These are phyloP conservation scores for Phyllotis vaccarum DNA, from an alignment of 2,797 vertebrate species.

Conservation along the genomic window DNA sequence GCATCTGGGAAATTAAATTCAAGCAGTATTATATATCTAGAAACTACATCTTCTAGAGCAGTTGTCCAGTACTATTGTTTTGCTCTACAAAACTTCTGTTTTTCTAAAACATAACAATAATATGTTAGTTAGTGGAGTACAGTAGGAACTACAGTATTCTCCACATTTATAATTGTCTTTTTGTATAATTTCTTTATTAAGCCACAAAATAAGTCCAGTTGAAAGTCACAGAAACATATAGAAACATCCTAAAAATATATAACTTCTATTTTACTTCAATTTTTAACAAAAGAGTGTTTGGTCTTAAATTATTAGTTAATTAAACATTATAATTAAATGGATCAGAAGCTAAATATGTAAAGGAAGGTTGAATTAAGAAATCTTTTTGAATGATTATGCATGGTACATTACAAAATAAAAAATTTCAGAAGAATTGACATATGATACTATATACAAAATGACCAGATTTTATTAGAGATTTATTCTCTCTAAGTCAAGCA, in stretches of 20 bases:
- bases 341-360: not conserved
- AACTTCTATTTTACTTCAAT: not conserved
- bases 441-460: not conserved
- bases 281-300: constrained; percentile 2
- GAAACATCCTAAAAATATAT: not conserved
- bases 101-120: not conserved
- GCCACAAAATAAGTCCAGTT: not conserved
- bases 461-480: constrained; percentile 50
- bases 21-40: not conserved
- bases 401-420: not conserved
- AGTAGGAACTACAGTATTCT: not conserved
- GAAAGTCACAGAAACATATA: not conserved
- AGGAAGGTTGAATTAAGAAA: not conserved
- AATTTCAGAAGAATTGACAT: not conserved
- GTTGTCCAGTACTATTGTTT: not conserved
- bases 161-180: not conserved
- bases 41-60: not conserved
- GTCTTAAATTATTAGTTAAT: not conserved
- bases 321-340: not conserved
- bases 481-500: not conserved
- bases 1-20: not conserved
- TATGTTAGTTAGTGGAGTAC: not conserved
- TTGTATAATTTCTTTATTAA: not conserved
- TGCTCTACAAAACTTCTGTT: constrained; percentile 58
- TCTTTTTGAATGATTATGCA: not conserved